Evolutionary conservation across 2,888 invertebrate genomes (phyloP).

Genomic region (Campoplex capitator): DNA sequence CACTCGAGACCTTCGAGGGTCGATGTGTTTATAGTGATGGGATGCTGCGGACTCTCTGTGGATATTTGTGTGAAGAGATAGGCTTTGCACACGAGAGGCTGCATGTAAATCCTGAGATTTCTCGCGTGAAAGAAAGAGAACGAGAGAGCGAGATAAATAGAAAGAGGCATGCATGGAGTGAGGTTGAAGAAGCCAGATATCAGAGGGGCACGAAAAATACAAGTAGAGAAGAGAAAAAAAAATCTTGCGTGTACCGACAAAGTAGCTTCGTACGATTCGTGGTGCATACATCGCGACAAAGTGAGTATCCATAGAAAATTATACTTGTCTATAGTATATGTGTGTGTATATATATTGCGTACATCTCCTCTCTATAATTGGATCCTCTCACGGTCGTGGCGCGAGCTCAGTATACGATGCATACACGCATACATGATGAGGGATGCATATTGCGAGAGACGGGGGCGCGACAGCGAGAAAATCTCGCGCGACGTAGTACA

Average conservation of each 20-base stretch:
- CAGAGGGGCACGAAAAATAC: background rate
- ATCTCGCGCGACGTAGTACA: slow-evolving; percentile 56
- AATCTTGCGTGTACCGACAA: slow-evolving; percentile 49
- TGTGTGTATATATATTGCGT: background rate
- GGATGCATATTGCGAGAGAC: slow-evolving; percentile 60
- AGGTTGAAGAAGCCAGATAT: slow-evolving; percentile 4
- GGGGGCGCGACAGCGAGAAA: slow-evolving; percentile 51
- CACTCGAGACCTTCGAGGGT: slow-evolving; percentile 30
- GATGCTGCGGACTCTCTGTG: slow-evolving; percentile 10
- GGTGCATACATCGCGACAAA: slow-evolving; percentile 60
- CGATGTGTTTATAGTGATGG: slow-evolving; percentile 56
- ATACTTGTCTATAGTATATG: slow-evolving; percentile 8
- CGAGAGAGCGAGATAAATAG: background rate
- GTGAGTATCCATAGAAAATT: slow-evolving; percentile 54
- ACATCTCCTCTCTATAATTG: slow-evolving; percentile 62
- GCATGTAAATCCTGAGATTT: slow-evolving; percentile 53
- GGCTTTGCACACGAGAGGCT: slow-evolving; percentile 2
- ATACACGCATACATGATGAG: slow-evolving; percentile 25
- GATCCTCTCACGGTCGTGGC: slow-evolving; percentile 58
- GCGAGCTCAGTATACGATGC: slow-evolving; percentile 59
- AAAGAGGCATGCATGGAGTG: background rate
- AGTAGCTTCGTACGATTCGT: slow-evolving; percentile 53
- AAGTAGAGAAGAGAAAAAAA: slow-evolving; percentile 9
- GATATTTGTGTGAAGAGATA: slow-evolving; percentile 20
- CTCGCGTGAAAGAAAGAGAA: slow-evolving; percentile 14